phyloP scores from a whole-genome alignment of 2,888 invertebrate genomes.

The Bembecia ichneumoniformis region DNA sequence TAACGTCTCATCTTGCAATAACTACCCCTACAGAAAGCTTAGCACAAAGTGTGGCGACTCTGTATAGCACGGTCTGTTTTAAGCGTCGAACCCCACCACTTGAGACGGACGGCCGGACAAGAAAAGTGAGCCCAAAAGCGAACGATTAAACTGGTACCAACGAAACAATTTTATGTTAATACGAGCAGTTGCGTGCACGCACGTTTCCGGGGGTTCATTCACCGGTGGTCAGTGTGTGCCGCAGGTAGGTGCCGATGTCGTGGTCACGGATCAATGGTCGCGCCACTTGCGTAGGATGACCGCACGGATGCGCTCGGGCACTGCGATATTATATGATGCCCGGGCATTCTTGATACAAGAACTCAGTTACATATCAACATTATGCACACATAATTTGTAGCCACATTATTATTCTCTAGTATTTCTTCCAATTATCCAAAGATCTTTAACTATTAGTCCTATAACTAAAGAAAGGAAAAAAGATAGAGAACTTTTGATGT shows the following conservation, averaged over 20 bases:
- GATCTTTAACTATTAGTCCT: no score
- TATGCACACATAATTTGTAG: no score
- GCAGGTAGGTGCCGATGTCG: slow-evolving; percentile 2
- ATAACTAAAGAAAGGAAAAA: no score
- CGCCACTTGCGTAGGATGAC: slow-evolving; percentile 21
- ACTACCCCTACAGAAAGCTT: slow-evolving; percentile 59
- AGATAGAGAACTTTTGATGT: no score
- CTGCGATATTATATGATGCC: not conserved
- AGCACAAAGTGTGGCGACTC: slow-evolving; percentile 57
- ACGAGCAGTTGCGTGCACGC: slow-evolving; percentile 40
- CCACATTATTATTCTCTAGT: no score
- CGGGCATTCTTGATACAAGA: not conserved
- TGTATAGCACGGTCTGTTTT: slow-evolving; percentile 58
- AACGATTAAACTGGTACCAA: slow-evolving; percentile 54
- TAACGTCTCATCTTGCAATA: slow-evolving; percentile 56
- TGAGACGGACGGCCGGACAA: slow-evolving; percentile 30
- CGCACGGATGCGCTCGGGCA: slow-evolving; percentile 7
- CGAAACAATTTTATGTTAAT: slow-evolving; percentile 55
- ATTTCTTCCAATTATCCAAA: no score
- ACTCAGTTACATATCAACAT: no score
- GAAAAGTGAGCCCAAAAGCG: slow-evolving; percentile 61
- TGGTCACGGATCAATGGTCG: slow-evolving; percentile 26
- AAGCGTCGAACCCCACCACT: slow-evolving; percentile 64
- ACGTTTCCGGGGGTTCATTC: slow-evolving; percentile 44
- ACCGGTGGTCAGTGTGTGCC: slow-evolving; percentile 10